These are phyloP conservation scores for Cryptosula pallasiana DNA, from an alignment of 2,888 invertebrate genomes.

Conservation along the genomic window DNA sequence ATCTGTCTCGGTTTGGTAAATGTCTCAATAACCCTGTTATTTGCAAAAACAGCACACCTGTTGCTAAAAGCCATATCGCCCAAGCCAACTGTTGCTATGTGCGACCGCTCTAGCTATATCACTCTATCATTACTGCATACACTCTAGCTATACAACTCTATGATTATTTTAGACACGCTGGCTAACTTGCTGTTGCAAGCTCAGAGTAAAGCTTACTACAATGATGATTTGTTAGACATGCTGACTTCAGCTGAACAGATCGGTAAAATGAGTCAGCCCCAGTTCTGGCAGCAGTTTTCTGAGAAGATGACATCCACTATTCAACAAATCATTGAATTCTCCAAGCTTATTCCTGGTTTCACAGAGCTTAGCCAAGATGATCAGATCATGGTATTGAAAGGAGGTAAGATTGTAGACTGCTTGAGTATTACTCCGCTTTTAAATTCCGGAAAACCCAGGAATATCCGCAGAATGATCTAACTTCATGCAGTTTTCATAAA, in stretches of 20 bases:
- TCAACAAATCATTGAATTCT: conserved; percentile 98
- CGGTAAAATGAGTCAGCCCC: conserved; percentile 23
- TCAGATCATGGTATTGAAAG: conserved; percentile 94
- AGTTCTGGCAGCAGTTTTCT: conserved; percentile 89
- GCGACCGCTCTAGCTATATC: too few species aligned
- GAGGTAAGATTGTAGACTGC: conserved; percentile 62
- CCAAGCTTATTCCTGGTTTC: conserved; percentile 97
- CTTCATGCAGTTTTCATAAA: too few species aligned
- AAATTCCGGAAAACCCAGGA: too few species aligned
- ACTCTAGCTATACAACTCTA: neutral
- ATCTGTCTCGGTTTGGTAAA: too few species aligned
- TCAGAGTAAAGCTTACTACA: conserved; percentile 23
- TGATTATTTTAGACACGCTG: conserved; percentile 14
- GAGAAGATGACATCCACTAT: conserved; percentile 92
- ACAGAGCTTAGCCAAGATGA: conserved; percentile 88
- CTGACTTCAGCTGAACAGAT: conserved; percentile 8
- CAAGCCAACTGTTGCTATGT: too few species aligned
- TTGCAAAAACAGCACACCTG: too few species aligned
- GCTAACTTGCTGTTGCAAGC: conserved; percentile 21
- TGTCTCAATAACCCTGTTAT: too few species aligned
- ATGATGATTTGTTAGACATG: conserved; percentile 9
- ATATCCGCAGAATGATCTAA: too few species aligned
- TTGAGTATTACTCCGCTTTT: too few species aligned
- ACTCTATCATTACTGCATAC: too few species aligned
- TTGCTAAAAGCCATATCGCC: too few species aligned